phyloP scores from a whole-genome alignment of 2,888 invertebrate genomes.

The Amphipoea oculea region DNA sequence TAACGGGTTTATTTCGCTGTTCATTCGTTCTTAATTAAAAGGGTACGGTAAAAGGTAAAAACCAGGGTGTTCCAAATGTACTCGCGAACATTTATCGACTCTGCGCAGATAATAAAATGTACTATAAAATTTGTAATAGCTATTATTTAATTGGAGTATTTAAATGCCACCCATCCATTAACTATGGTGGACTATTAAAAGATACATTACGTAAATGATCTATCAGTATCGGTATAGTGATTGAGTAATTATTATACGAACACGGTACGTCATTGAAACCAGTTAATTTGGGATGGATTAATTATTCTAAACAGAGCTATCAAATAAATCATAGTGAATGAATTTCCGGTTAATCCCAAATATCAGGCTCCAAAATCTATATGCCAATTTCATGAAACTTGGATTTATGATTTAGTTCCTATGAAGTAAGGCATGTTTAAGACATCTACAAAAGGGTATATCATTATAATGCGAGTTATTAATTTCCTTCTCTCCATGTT shows the following conservation, averaged over 20 bases:
- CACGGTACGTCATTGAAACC: neutral
- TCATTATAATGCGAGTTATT: neutral
- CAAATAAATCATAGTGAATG: slow-evolving; percentile 14
- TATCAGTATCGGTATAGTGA: slow-evolving; percentile 13
- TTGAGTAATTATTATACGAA: slow-evolving; percentile 17
- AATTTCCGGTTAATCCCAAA: slow-evolving; percentile 3
- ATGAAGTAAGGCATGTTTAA: neutral
- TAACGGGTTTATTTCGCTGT: slow-evolving; percentile 67
- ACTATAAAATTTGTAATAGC: slow-evolving; percentile 24
- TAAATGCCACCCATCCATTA: slow-evolving; percentile 34
- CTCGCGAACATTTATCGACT: slow-evolving; percentile 43
- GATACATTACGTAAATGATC: slow-evolving; percentile 28
- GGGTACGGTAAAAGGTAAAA: slow-evolving; percentile 47
- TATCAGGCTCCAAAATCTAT: neutral
- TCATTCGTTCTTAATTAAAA: slow-evolving; percentile 65
- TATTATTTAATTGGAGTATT: slow-evolving; percentile 36
- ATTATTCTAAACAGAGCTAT: neutral
- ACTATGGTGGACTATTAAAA: slow-evolving; percentile 32
- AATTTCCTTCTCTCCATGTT: neutral
- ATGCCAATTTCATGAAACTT: neutral
- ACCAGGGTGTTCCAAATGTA: slow-evolving; percentile 47
- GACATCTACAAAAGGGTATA: neutral
- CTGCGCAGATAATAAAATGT: slow-evolving; percentile 44
- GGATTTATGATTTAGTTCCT: neutral
- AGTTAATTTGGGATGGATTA: neutral